Base-by-base conservation (phyloP, 1,140 invertebrate genomes). In the Laupala kohalensis region DNA sequence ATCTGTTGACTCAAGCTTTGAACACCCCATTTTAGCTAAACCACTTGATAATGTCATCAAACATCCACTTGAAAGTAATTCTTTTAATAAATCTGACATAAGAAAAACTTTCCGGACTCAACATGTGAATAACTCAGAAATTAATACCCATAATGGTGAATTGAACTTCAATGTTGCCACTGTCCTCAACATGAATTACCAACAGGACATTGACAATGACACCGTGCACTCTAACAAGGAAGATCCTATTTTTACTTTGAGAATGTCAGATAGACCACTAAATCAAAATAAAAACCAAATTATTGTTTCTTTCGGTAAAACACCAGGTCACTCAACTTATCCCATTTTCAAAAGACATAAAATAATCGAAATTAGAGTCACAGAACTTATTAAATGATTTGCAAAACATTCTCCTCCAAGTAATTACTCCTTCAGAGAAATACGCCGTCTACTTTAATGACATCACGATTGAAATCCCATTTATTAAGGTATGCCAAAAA, bases 111-210 rank as follows among this genome's bases (percentile, higher is more conserved):
- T 62, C 19, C 19, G 37, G 9, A 62, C 37, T 19, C 37, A 62
- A 62, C 37, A 62, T 19, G 19, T 62, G 37, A 62, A 62, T 19
- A 19, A 62, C 37, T n/a, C n/a, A n/a, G n/a, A n/a, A 67, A 70
- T 74, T 25, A 74, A 67, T 23, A 25, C 65, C 9, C 6, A 23
- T 67, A 25, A 67, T 23, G 65, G 19, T n/a, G n/a, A 62, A 62
- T 19, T 12, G n/a, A 19, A 12, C 19, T 62, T 19, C 37, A 62
- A 62, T 62, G 37, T 62, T 12, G 37, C 37, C 19, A 62, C 19
- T 62, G 9, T 19, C 37, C 9, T 9, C 9, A 19, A 62, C 37
- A 19, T 12, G 9, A 62, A 19, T 12, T 62, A 62, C 19, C 37
- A 62, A 62, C 9, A 62, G 19, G 37, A 62, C 9, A 62, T 62